Conservation (phyloP, 2,113 vertebrate genomes). For the Chionis minor region DNA sequence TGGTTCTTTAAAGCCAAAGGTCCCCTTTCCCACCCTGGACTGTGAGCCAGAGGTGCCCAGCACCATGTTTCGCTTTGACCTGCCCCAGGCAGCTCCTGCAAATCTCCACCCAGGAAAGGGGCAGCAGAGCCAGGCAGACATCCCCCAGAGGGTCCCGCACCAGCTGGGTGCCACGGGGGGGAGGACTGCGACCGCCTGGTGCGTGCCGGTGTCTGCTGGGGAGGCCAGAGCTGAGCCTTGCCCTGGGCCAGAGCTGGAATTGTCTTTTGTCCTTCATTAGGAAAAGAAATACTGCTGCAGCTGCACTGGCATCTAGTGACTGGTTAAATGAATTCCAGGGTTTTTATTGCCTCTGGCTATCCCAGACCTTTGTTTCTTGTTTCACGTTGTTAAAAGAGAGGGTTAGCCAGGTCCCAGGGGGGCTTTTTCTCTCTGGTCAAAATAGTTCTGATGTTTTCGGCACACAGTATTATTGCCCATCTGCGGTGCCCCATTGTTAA, state of each 20-base stretch:
- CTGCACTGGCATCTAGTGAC: conserved; percentile 68
- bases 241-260: not conserved
- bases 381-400: conserved; percentile 46
- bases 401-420: conserved; percentile 33
- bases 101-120: accelerated
- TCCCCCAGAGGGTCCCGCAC: not conserved
- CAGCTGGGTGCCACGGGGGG: not conserved
- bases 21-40: not conserved
- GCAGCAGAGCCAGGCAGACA: accelerated
- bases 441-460: conserved; percentile 35
- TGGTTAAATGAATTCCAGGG: conserved; percentile 67
- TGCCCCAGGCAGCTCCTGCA: not conserved
- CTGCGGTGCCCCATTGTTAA: conserved; percentile 45
- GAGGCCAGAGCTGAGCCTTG: not conserved
- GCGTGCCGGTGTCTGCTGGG: not conserved
- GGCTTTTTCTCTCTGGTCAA: conserved; percentile 45
- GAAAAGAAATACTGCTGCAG: conserved; percentile 59
- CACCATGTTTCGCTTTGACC: accelerated
- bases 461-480: conserved; percentile 5
- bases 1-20: not conserved
- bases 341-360: conserved; percentile 63
- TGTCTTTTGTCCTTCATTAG: conserved; percentile 42
- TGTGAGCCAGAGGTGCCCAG: not conserved
- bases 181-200: accelerated
- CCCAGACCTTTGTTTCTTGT: conserved; percentile 59